Evolutionary conservation across 2,113 vertebrate species (phyloP), one percentile per base, ranked within the genome.

Genomic region (Chloropsis hardwickii): DNA sequence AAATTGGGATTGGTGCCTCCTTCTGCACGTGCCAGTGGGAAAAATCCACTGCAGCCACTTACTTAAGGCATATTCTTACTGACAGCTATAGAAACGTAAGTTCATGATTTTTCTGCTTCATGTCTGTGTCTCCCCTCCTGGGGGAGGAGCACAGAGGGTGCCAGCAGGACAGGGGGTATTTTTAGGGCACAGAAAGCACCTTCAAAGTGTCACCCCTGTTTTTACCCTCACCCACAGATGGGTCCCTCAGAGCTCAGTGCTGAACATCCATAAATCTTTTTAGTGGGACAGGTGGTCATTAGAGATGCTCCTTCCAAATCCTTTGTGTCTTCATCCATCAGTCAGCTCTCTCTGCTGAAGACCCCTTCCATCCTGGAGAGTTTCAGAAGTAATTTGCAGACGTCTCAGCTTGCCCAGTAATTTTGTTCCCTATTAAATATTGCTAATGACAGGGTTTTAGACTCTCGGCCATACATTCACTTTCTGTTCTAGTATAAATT

Each of bases 351-450:
- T 44, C 83, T 2, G 2, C 35, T 56, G 56, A 24, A 66, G 60
- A 2, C 64, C 54, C 28, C 21, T 78, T 89, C 83, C 72, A 37
- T 40, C 65, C 64, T 60, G 69, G 48, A 65, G 54, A 74, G n/a
- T 51, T 92, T 81, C 81, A 79, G 77, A 48, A 76, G 44, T 64
- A 40, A 81, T 95, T 57, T 92, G 65, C 57, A 95, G 92, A 44
- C 44, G 20, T 79, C 81, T 89, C 89, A n/a, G 31, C 84, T 79
- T 51, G 70, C 54, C 81, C 71, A 62, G 40, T 93, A 54, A 86
- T 74, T 91, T 78, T 40, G 31, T 67, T 78, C 81, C 61, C 69
- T 89, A 84, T 97, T 89, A 94, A 91, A 94, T 87, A 92, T 61
- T 84, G 62, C 69, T 91, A 94, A 89, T 85, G 93, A 67, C 51